Base-by-base conservation (phyloP, 2,797 vertebrate species). In the Acipenser transmontanus region DNA sequence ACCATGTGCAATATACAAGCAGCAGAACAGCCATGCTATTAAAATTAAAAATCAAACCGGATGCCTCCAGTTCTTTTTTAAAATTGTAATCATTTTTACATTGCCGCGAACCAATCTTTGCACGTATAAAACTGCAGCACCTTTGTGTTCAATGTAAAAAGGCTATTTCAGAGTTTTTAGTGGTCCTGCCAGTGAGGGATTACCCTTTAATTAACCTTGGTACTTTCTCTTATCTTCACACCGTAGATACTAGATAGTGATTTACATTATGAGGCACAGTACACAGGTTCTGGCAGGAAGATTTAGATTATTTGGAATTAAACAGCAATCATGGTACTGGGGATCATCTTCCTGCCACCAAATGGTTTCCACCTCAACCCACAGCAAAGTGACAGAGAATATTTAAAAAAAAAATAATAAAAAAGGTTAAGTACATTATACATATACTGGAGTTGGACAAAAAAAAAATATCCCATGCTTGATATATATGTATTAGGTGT, bases 171-270 rank as follows among this genome's bases (percentile, higher is more conserved):
- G 34, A 34, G 34, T 34, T 34, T 34, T 34, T 78, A 76, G 79
- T 76, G 71, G 76, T 76, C 75, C 68, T 63, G 73, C 75, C 70
- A 69, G 72, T 76, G 73, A 75, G 76, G 75, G 74, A 71, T 77
- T 81, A 78, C 77, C 73, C 77, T 71, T 65, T 73, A 74, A 79
- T 79, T 77, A 17, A 81, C 69, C 68, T 54, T 48, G 11, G 13
- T 70, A 66, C 69, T 70, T 80, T 81, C 80, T 80, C 70, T 63
- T 50, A 64, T 59, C 67, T 47, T 47, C 62, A 59, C 65, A 67
- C 65, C 63, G 61, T 59, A 51, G 56, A 66, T 34, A 3, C 34
- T 34, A 34, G 34, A 34, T 65, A 49, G 51, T 77, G 72, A 77
- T 77, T 79, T 79, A 76, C 70, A 63, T 68, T 66, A 4, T 4